phyloP scores from a whole-genome alignment of 2,113 vertebrate genomes.

The Meriones unguiculatus region DNA sequence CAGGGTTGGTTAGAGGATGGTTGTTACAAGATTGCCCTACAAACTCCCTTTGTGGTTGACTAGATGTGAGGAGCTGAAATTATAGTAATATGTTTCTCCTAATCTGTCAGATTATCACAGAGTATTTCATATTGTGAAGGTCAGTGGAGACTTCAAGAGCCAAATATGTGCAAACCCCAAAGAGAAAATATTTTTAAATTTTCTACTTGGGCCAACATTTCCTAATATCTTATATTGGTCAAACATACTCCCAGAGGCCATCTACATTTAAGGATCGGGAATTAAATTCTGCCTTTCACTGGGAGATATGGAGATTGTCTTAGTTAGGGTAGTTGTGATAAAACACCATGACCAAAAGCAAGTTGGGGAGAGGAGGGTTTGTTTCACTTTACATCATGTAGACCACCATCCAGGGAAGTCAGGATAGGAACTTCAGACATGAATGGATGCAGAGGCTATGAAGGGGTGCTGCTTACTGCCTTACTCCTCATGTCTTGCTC shows the following conservation, averaged over 20 bases:
- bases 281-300: background rate
- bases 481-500: background rate
- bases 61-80: background rate
- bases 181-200: conserved; percentile 10
- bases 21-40: background rate
- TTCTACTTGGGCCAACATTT: background rate
- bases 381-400: background rate
- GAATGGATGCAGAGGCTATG: background rate
- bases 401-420: background rate
- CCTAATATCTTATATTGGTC: background rate
- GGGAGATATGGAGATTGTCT: background rate
- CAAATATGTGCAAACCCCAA: background rate
- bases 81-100: background rate
- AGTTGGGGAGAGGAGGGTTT: background rate
- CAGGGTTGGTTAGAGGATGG: background rate
- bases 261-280: background rate
- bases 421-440: background rate
- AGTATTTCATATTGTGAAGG: background rate
- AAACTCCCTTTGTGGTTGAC: background rate
- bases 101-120: background rate
- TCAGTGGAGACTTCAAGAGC: background rate
- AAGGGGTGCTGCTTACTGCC: background rate
- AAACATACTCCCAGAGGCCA: background rate
- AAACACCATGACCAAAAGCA: background rate
- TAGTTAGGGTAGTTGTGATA: background rate